Evolutionary conservation across 2,113 vertebrate genomes (phyloP).

Genomic region (Centrocercus urophasianus): DNA sequence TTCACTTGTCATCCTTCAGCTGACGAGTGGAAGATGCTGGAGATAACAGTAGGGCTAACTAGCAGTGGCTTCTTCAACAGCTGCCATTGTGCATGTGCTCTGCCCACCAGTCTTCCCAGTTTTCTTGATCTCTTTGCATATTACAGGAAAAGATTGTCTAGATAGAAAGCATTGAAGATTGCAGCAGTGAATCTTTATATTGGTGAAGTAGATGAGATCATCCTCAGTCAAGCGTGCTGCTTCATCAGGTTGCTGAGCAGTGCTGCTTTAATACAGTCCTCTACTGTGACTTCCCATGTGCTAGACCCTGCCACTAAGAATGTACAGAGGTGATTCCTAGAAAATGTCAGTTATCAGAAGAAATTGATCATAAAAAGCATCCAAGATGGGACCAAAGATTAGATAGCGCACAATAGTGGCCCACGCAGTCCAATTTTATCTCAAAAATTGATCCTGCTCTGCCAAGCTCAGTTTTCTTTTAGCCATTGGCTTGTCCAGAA

Average conservation of each 20-base stretch:
- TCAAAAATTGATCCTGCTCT: not conserved
- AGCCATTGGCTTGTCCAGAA: not conserved
- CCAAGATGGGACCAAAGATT: not conserved
- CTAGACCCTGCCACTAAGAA: not conserved
- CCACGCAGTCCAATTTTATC: not conserved
- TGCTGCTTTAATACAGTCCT: not conserved
- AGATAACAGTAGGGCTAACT: slow-evolving; percentile 47
- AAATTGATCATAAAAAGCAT: not conserved
- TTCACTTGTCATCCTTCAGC: slow-evolving; percentile 3
- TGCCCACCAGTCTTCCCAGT: slow-evolving; percentile 20
- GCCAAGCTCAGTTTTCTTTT: not conserved
- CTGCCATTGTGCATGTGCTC: slow-evolving; percentile 13
- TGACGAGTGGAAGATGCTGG: slow-evolving; percentile 11
- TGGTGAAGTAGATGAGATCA: slow-evolving; percentile 46
- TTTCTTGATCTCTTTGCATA: slow-evolving; percentile 25
- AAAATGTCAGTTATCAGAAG: not conserved
- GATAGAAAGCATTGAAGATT: not conserved
- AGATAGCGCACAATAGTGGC: not conserved
- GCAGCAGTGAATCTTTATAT: slow-evolving; percentile 24
- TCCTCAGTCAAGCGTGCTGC: slow-evolving; percentile 25
- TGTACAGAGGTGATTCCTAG: not conserved
- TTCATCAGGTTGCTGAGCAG: slow-evolving; percentile 40
- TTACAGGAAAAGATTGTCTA: slow-evolving; percentile 12
- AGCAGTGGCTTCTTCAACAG: not conserved
- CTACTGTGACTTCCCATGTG: fast-evolving